A percentile compares a stretch with the other conserved stretches of the same genome.
These are phyloP conservation scores for Empis stercorea DNA, from an alignment of 2,888 invertebrate species.

Conservation along the genomic window DNA sequence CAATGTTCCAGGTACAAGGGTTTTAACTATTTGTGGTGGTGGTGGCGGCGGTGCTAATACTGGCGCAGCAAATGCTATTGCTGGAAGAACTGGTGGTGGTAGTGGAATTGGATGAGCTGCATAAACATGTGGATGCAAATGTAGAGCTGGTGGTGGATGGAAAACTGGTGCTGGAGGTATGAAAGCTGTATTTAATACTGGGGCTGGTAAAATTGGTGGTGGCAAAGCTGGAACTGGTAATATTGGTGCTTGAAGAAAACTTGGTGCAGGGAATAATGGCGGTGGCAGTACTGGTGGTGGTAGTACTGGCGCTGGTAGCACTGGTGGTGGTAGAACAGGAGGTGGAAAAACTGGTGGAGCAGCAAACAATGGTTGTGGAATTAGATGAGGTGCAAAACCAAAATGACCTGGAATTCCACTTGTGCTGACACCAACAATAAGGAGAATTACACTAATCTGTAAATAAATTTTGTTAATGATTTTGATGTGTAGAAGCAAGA, in stretches of 20 bases:
- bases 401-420: too few relatives aligned
- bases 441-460: too few relatives aligned
- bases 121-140: background rate
- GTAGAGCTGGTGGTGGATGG: background rate
- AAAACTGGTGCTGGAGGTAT: background rate
- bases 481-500: too few relatives aligned
- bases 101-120: background rate
- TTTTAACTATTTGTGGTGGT: background rate
- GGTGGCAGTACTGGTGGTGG: background rate
- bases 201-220: background rate
- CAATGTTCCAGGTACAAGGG: background rate
- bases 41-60: too few relatives aligned
- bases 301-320: background rate
- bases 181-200: background rate
- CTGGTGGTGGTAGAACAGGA: background rate
- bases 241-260: too few relatives aligned
- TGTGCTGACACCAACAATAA: too few relatives aligned
- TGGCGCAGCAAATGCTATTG: background rate
- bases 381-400: too few relatives aligned
- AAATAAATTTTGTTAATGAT: too few relatives aligned
- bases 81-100: background rate
- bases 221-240: background rate
- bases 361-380: background rate
- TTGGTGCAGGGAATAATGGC: too few relatives aligned
- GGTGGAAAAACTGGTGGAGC: background rate